Conservation (phyloP, 2,888 invertebrate species). For the Amblyjoppa fuscipennis region DNA sequence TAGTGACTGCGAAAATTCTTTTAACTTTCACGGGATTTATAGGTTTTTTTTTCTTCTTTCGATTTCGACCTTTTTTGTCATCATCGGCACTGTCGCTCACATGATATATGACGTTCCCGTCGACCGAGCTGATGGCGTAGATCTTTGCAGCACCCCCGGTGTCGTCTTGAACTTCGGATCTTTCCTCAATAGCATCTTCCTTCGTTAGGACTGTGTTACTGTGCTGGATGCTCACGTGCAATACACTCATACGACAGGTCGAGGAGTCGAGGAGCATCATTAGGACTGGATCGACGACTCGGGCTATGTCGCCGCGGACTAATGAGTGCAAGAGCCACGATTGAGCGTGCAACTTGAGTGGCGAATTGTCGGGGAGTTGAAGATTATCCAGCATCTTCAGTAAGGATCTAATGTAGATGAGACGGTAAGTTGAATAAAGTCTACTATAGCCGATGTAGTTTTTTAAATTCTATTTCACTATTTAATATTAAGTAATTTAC, state of each 20-base stretch:
- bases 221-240: conserved; percentile 89
- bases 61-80: conserved; percentile 75
- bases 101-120: conserved; percentile 91
- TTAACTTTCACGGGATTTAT: conserved; percentile 85
- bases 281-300: conserved; percentile 92
- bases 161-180: conserved; percentile 80
- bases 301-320: conserved; percentile 91
- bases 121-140: conserved; percentile 93
- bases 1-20: conserved; percentile 87
- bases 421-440: background rate
- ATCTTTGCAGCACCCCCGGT: conserved; percentile 87
- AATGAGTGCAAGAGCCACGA: conserved; percentile 92
- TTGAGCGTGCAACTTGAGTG: conserved; percentile 89
- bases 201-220: conserved; percentile 84
- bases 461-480: background rate
- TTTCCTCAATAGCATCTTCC: conserved; percentile 78
- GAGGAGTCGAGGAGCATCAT: conserved; percentile 91
- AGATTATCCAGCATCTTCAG: conserved; percentile 91
- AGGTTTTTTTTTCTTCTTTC: conserved; percentile 78
- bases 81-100: conserved; percentile 85
- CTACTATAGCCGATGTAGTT: background rate
- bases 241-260: conserved; percentile 93
- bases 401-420: conserved; percentile 87
- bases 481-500: background rate
- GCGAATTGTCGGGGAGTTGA: conserved; percentile 87